Evolutionary conservation across 2,888 invertebrate species (phyloP).

Genomic region (Caenorhabditis sp.): DNA sequence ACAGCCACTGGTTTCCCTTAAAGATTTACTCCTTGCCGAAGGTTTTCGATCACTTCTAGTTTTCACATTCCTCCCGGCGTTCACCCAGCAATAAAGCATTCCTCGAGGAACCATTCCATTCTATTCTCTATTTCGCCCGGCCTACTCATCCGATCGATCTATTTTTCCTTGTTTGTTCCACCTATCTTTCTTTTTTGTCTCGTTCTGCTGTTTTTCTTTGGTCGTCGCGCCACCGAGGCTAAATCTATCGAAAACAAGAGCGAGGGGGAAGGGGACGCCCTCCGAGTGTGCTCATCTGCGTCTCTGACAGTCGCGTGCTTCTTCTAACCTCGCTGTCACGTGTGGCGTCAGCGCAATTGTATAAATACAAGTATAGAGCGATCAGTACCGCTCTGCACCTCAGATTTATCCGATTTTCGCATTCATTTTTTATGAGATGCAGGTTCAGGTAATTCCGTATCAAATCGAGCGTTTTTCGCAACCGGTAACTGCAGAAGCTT

Average conservation of each 20-base stretch:
- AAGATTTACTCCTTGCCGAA: conserved; percentile 35
- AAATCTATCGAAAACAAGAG: conserved; percentile 38
- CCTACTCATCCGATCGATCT: conserved; percentile 26
- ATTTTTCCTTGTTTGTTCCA: conserved; percentile 32
- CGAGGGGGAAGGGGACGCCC: background rate
- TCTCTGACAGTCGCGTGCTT: conserved; percentile 14
- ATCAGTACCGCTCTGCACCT: too few species aligned
- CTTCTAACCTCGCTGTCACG: conserved; percentile 40
- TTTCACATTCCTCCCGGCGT: conserved; percentile 15
- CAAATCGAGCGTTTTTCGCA: too few species aligned
- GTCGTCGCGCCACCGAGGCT: conserved; percentile 5
- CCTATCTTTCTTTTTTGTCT: conserved; percentile 4
- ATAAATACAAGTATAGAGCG: conserved; percentile 39
- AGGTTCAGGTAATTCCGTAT: too few species aligned
- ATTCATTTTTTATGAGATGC: too few species aligned
- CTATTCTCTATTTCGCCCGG: background rate
- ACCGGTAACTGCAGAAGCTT: too few species aligned
- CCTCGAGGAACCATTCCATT: background rate
- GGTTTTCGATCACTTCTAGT: conserved; percentile 5
- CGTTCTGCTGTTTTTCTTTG: conserved; percentile 8
- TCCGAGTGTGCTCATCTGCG: conserved; percentile 32
- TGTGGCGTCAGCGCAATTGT: conserved; percentile 32
- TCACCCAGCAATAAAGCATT: conserved; percentile 19
- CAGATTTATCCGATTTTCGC: too few species aligned
- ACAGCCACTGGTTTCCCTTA: conserved; percentile 20